A percentile compares a stretch with the other conserved stretches of the same genome.
Evolutionary conservation across 2,888 invertebrate genomes (phyloP).

Genomic region (Sinotaia quadrata): DNA sequence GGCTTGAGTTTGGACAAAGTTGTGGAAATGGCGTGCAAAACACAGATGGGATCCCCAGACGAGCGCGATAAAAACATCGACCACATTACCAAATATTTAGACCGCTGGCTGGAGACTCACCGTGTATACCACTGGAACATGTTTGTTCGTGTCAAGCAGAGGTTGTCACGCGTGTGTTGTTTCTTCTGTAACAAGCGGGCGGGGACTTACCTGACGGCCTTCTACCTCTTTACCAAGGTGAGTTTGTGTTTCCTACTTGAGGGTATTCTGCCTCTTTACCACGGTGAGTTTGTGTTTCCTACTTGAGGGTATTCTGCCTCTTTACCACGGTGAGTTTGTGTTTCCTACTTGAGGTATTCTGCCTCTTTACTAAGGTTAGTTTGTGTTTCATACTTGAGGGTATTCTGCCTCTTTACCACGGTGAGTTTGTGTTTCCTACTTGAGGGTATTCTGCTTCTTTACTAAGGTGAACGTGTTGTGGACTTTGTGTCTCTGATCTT

Average conservation of each 20-base stretch:
- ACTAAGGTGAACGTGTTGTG: conserved; percentile 48
- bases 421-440: too few species aligned
- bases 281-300: too few species aligned
- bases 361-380: too few species aligned
- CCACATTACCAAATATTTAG: conserved; percentile 59
- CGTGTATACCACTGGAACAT: conserved; percentile 58
- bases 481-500: too few species aligned
- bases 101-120: conserved; percentile 62
- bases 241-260: not conserved
- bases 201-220: conserved; percentile 62
- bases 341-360: too few species aligned
- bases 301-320: too few species aligned
- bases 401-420: too few species aligned
- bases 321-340: too few species aligned
- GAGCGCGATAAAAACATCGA: conserved; percentile 57
- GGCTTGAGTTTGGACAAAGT: conserved; percentile 64
- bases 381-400: too few species aligned
- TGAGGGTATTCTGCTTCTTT: conserved; percentile 58
- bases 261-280: too few species aligned
- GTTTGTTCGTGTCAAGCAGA: conserved; percentile 56
- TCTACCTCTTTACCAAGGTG: conserved; percentile 59
- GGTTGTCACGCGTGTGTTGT: conserved; percentile 51
- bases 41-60: conserved; percentile 55
- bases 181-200: conserved; percentile 62
- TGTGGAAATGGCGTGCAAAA: conserved; percentile 55